Conservation (phyloP, 2,888 invertebrate genomes). For the Disparrhopalites patrizii region DNA sequence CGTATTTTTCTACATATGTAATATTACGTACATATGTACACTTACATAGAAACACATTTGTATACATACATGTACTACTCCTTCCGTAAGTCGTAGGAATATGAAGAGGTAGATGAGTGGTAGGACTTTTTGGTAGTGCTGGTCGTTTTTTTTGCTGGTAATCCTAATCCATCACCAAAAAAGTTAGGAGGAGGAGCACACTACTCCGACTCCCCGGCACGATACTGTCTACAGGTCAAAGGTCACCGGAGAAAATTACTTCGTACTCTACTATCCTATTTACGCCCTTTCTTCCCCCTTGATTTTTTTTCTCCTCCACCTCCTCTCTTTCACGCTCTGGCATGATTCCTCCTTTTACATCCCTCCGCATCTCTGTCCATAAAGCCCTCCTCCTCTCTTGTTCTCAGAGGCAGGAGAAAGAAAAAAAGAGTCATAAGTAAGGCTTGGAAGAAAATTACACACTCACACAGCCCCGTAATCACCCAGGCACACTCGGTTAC, state of each 20-base stretch:
- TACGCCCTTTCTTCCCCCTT: slow-evolving; percentile 21
- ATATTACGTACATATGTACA: neutral
- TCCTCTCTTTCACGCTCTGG: no score
- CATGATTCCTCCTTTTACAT: no score
- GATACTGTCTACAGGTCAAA: slow-evolving; percentile 25
- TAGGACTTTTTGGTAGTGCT: no score
- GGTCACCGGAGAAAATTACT: slow-evolving; percentile 24
- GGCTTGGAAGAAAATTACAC: no score
- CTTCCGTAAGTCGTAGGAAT: no score
- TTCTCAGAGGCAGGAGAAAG: neutral
- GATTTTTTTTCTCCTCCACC: no score
- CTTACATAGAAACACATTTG: neutral
- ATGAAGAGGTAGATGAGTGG: slow-evolving; percentile 10
- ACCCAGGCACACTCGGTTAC: no score
- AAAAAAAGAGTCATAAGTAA: no score
- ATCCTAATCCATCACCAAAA: slow-evolving; percentile 29
- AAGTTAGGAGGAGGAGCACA: no score
- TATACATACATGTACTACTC: neutral
- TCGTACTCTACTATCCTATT: slow-evolving; percentile 26
- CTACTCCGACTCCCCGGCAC: slow-evolving; percentile 19
- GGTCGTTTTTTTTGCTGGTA: slow-evolving; percentile 30
- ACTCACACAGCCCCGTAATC: no score
- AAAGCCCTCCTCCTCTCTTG: neutral
- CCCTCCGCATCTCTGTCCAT: no score
- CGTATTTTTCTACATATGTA: no score